Base-by-base conservation (phyloP, 2,113 vertebrate species). In the Ptilonorhynchus violaceus region DNA sequence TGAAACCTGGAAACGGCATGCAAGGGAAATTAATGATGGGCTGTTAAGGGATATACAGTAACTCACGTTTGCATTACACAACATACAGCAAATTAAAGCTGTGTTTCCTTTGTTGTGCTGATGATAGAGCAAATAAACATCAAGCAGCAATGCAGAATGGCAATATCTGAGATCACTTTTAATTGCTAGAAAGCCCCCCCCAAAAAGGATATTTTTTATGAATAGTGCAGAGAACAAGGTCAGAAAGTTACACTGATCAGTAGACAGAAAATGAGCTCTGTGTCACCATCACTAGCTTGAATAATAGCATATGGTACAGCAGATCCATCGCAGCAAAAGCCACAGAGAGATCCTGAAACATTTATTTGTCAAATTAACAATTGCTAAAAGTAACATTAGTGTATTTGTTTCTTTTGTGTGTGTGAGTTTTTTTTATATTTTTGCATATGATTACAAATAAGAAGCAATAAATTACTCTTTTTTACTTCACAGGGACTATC, bases 21-120 rank as follows among this genome's bases (percentile, higher is more conserved):
- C 89, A 79, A 92, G 93, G 76, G 86, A 93, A 96, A 94, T 67
- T 78, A 93, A 95, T 83, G 95, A 93, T 55, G 52, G 74, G 56
- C 95, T 97, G 64, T 92, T 93, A 93, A 83, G 95, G 97, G 96
- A 91, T 77, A 67, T 90, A 96, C 85, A 92, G 84, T 94, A 89
- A 92, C 69, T 94, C 92, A 92, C 75, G 35, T 93, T 95, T 96
- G 74, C 90, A 78, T 96, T 88, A 75, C 49, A 93, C 89, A 84
- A 85, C 64, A 28, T 91, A 94, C 56, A 92, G 79, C 73, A 85
- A 92, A 93, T 82, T 68, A 94, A 96, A 96, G 66, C 92, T 89
- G 68, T 35, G 42, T 95, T 69, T 62, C 85, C 80, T 92, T 87
- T 93, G 73, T 88, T 80, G 77, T 88, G 91, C 37, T 91, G 28